phyloP scores from a whole-genome alignment of 2,888 invertebrate genomes.

The Coremacera marginata region DNA sequence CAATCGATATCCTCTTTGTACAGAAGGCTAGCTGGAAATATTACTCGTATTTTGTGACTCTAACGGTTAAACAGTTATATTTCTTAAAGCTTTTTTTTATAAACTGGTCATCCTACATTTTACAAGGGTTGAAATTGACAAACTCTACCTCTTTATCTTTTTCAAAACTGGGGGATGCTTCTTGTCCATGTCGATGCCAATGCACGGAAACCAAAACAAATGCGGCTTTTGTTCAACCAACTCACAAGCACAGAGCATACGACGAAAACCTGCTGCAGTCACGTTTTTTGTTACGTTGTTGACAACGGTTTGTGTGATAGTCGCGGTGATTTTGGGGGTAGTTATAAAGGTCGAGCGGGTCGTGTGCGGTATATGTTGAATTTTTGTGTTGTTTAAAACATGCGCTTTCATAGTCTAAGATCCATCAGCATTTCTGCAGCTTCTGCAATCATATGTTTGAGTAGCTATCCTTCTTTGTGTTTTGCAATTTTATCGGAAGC shows the following conservation, averaged over 20 bases:
- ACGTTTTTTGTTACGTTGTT: conserved; percentile 29
- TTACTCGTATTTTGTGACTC: too few relatives aligned
- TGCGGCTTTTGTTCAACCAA: conserved; percentile 12
- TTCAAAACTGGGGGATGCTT: conserved; percentile 37
- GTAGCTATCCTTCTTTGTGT: conserved; percentile 7
- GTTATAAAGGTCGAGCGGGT: conserved; percentile 4
- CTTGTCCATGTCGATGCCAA: conserved; percentile 15
- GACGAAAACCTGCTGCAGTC: conserved; percentile 34
- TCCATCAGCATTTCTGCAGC: background rate
- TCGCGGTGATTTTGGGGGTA: background rate
- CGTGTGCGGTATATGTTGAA: background rate
- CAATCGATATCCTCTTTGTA: too few relatives aligned
- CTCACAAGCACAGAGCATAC: background rate
- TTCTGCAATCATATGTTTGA: background rate
- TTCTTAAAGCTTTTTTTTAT: background rate
- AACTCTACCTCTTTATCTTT: conserved; percentile 36
- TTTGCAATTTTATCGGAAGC: conserved; percentile 11
- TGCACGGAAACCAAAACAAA: conserved; percentile 38
- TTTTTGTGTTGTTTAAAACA: background rate
- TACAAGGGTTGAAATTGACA: conserved; percentile 48
- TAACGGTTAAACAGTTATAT: too few relatives aligned
- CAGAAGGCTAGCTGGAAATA: too few relatives aligned
- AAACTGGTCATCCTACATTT: conserved; percentile 26
- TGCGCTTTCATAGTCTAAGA: background rate
- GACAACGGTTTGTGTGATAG: conserved; percentile 5